Conservation (phyloP, 2,797 vertebrate genomes). For the Phoeniculus purpureus region DNA sequence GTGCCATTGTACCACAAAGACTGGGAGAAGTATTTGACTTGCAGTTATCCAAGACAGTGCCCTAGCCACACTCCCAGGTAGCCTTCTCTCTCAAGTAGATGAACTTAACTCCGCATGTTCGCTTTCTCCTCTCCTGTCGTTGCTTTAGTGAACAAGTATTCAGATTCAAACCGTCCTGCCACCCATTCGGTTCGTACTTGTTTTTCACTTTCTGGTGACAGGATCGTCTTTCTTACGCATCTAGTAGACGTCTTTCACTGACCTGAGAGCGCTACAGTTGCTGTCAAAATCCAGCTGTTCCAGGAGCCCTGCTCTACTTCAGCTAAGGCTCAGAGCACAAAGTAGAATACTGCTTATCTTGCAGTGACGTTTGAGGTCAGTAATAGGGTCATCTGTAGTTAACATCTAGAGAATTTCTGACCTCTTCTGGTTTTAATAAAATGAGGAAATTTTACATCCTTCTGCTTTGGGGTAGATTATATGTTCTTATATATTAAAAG, state of each 20-base stretch:
- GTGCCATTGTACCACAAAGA: not conserved
- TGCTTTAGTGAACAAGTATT: not conserved
- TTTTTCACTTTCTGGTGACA: slow-evolving; percentile 1
- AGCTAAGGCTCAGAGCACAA: not conserved
- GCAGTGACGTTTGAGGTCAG: not conserved
- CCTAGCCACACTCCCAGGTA: not conserved
- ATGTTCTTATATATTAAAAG: not conserved
- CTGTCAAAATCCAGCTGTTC: not conserved
- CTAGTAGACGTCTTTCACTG: not conserved
- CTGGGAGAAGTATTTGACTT: not conserved
- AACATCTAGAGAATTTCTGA: not conserved
- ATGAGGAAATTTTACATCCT: not conserved
- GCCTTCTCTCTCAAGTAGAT: not conserved
- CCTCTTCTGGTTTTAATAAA: not conserved
- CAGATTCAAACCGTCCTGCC: not conserved
- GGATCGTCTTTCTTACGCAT: not conserved
- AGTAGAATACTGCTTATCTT: not conserved
- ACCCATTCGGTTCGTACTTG: not conserved
- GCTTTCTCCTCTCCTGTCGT: not conserved
- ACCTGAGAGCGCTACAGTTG: not conserved
- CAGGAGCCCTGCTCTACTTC: not conserved
- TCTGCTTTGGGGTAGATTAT: not conserved
- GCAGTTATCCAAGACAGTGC: not conserved
- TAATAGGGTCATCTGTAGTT: not conserved
- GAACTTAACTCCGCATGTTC: not conserved